These are phyloP conservation scores for Glandiceps talaboti DNA, from an alignment of 53 echinoderm and acorn worm genomes.

Conservation along the genomic window DNA sequence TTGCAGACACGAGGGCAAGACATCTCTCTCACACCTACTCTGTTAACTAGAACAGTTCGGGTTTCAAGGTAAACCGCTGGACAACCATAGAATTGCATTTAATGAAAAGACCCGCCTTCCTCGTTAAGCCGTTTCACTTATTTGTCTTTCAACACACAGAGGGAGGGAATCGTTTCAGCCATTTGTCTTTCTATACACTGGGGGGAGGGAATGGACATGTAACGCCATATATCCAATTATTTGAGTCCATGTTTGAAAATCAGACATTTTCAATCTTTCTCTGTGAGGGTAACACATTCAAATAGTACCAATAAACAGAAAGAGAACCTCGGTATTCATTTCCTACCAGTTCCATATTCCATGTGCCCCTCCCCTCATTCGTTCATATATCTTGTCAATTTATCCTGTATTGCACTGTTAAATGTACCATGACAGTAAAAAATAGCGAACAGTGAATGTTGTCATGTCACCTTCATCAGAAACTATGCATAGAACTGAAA, in stretches of 20 bases:
- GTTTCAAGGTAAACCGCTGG: not conserved
- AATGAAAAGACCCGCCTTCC: not conserved
- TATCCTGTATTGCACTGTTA: no score
- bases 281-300: no score
- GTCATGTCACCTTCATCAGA: no score
- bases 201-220: not conserved
- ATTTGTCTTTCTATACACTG: not conserved
- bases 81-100: not conserved
- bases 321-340: no score
- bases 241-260: not conserved
- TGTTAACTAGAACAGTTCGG: not conserved
- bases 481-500: no score
- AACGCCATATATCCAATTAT: not conserved
- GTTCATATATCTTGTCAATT: no score
- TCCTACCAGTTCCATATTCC: no score
- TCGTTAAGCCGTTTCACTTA: not conserved
- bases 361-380: no score
- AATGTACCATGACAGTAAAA: no score
- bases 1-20: not conserved
- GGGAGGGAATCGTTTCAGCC: not conserved
- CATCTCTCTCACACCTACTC: not conserved
- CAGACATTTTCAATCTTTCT: no score
- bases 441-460: no score
- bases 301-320: no score
- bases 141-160: not conserved